Evolutionary conservation across 1,140 invertebrate genomes (phyloP).

Genomic region (Delia radicum): DNA sequence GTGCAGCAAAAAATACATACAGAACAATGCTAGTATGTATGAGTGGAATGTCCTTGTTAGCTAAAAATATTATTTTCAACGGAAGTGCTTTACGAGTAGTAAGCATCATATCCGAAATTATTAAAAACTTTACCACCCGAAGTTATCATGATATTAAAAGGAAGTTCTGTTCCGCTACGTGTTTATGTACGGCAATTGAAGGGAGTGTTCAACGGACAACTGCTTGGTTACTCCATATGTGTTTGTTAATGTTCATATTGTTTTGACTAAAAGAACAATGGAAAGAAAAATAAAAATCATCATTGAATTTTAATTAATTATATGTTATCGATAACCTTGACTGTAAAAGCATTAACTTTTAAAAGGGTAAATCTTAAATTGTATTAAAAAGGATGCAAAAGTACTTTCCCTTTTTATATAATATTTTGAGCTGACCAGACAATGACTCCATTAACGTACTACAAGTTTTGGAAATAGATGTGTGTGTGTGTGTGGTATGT

Average conservation of each 20-base stretch:
- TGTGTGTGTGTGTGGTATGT: background rate
- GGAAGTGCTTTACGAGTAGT: background rate
- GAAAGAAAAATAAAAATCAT: conserved; percentile 7
- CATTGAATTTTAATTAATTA: conserved; percentile 19
- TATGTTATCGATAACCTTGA: conserved; percentile 22
- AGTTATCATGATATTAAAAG: background rate
- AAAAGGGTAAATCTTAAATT: conserved; percentile 3
- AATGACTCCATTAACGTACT: conserved; percentile 7
- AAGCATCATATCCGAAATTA: background rate
- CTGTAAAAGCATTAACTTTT: background rate
- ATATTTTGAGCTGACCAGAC: background rate
- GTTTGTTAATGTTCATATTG: background rate
- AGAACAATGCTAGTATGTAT: background rate
- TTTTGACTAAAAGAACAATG: background rate
- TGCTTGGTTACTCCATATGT: no score
- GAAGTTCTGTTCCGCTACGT: no score
- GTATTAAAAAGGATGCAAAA: background rate
- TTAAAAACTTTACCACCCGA: conserved; percentile 6
- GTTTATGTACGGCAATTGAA: no score
- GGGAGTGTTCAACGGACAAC: no score
- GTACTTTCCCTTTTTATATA: background rate
- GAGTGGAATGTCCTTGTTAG: background rate
- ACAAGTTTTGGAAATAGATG: background rate
- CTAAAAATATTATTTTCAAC: background rate
- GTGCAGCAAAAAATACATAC: background rate